phyloP scores from a whole-genome alignment of 2,113 vertebrate species.

The Gallinago jamesoni region DNA sequence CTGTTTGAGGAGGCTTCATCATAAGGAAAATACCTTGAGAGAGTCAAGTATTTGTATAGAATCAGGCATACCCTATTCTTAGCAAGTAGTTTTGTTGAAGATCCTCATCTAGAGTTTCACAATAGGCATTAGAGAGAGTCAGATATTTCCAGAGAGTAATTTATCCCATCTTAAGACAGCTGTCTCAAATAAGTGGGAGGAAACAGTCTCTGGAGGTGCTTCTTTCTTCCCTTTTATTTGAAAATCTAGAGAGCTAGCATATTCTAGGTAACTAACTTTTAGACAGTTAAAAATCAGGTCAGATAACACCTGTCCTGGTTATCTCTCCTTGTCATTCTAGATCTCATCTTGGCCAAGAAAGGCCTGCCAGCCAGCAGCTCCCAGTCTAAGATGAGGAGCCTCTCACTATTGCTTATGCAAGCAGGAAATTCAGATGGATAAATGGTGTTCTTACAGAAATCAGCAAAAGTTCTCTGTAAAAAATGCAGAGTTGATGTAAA shows the following conservation, averaged over 20 bases:
- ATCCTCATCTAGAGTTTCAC: neutral
- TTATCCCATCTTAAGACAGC: constrained; percentile 1
- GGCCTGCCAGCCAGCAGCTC: neutral
- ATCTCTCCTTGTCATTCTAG: neutral
- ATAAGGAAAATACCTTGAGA: neutral
- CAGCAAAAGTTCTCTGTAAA: neutral
- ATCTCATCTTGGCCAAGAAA: neutral
- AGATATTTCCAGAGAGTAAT: constrained; percentile 6
- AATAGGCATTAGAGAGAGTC: neutral
- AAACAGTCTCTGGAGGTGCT: neutral
- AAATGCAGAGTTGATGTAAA: neutral
- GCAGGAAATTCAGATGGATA: neutral
- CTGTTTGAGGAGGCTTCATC: neutral
- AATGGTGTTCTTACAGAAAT: neutral
- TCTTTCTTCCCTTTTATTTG: neutral
- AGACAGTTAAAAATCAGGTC: neutral
- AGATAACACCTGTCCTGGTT: neutral
- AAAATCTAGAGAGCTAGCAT: neutral
- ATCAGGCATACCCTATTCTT: neutral
- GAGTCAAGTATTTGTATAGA: neutral
- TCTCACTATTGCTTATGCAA: neutral
- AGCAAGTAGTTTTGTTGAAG: neutral
- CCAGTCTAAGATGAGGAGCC: neutral
- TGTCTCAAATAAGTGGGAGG: constrained; percentile 23
- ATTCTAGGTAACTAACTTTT: neutral